phyloP scores from a whole-genome alignment of 2,888 invertebrate species.

The Odontocerum albicorne region DNA sequence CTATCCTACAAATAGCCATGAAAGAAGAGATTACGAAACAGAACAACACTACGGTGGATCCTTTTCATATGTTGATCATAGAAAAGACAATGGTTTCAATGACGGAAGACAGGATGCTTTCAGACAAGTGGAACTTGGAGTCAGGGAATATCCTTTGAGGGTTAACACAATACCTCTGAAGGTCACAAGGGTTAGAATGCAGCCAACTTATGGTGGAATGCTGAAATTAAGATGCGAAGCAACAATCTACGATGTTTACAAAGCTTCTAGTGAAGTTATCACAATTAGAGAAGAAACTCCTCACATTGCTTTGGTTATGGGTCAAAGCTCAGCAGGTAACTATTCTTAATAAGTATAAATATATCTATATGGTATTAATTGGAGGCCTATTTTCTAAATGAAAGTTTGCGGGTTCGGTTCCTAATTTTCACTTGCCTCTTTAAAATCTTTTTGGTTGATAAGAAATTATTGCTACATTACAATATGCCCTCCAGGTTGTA shows the following conservation, averaged over 20 bases:
- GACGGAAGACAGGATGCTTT: constrained; percentile 7
- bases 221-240: constrained; percentile 61
- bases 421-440: too few relatives aligned
- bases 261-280: constrained; percentile 57
- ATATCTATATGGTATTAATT: too few relatives aligned
- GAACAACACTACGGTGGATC: neutral
- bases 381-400: too few relatives aligned
- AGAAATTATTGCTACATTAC: too few relatives aligned
- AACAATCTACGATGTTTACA: constrained; percentile 61
- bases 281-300: constrained; percentile 61
- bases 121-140: constrained; percentile 22
- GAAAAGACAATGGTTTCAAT: constrained; percentile 1
- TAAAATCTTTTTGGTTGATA: too few relatives aligned
- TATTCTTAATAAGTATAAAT: neutral
- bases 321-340: constrained; percentile 44
- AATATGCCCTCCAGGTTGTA: too few relatives aligned
- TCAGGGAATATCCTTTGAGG: constrained; percentile 43
- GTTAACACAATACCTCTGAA: constrained; percentile 46
- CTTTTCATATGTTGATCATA: neutral
- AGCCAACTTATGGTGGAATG: constrained; percentile 49
- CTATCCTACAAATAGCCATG: neutral
- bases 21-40: constrained; percentile 5
- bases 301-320: constrained; percentile 54
- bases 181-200: constrained; percentile 46
- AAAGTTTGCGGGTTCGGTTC: too few relatives aligned